A percentile compares a stretch with the other conserved stretches of the same genome.
Evolutionary conservation across 2,797 vertebrate genomes (phyloP).

Genomic region (Gobionotothen gibberifrons): DNA sequence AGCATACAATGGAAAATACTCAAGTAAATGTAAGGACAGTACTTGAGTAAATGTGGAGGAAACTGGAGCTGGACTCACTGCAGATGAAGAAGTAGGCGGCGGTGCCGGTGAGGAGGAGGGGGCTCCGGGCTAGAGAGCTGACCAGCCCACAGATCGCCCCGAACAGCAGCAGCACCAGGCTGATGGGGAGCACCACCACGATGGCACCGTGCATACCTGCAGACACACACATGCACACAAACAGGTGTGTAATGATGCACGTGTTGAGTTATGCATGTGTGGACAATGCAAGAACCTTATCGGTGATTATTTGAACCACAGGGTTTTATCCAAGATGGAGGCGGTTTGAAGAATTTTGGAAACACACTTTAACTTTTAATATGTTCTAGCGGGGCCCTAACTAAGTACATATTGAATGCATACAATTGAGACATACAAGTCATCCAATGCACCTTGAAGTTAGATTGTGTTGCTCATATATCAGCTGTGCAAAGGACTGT

Average conservation of each 20-base stretch:
- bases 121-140: conserved; percentile 81
- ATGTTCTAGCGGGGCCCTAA: too few species aligned
- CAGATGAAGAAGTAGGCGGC: conserved; percentile 84
- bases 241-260: conserved; percentile 34
- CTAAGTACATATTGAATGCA: too few species aligned
- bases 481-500: too few species aligned
- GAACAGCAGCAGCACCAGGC: conserved; percentile 83
- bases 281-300: conserved; percentile 35
- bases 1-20: too few species aligned
- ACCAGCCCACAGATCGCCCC: conserved; percentile 85
- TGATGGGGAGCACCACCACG: conserved; percentile 83
- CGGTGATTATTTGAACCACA: neutral
- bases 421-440: too few species aligned
- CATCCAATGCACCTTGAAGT: too few species aligned
- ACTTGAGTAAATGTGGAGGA: too few species aligned
- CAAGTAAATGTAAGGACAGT: too few species aligned
- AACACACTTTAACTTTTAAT: too few species aligned
- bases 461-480: too few species aligned
- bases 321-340: conserved; percentile 8
- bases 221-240: conserved; percentile 9
- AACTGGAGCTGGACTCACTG: conserved; percentile 77
- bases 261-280: conserved; percentile 10
- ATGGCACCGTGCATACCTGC: conserved; percentile 83
- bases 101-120: conserved; percentile 75
- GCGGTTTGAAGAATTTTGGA: too few species aligned